These are phyloP conservation scores for Trichogramma evanescens DNA, from an alignment of 2,888 invertebrate species.

Conservation along the genomic window DNA sequence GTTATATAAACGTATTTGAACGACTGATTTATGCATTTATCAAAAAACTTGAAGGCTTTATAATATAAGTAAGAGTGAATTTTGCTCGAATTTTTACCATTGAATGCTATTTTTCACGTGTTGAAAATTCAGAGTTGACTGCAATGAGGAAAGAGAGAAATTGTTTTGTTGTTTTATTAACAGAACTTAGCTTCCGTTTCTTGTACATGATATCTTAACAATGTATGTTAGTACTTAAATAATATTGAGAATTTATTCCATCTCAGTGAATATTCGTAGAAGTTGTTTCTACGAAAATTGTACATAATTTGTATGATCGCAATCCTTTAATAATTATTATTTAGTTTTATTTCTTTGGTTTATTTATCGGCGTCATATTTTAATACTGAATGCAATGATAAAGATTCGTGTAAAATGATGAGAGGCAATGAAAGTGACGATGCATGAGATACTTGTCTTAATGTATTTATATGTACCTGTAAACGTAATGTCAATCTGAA, in stretches of 20 bases:
- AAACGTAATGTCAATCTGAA: slow-evolving; percentile 15
- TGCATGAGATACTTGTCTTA: background rate
- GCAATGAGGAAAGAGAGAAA: background rate
- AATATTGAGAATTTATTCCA: slow-evolving; percentile 4
- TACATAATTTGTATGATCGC: slow-evolving; percentile 14
- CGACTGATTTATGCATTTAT: slow-evolving; percentile 21
- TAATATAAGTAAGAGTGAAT: too few species aligned
- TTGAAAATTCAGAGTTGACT: background rate
- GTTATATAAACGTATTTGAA: background rate
- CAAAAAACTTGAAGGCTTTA: slow-evolving; percentile 4
- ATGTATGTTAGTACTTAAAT: slow-evolving; percentile 13
- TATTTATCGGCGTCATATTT: slow-evolving; percentile 9
- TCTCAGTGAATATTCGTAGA: background rate
- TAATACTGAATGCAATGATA: background rate
- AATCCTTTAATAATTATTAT: background rate
- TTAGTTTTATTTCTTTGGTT: slow-evolving; percentile 5
- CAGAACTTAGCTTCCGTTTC: background rate
- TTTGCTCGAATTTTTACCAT: background rate
- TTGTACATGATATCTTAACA: slow-evolving; percentile 10
- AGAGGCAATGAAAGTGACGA: background rate
- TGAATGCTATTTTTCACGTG: slow-evolving; percentile 7
- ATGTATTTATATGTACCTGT: background rate
- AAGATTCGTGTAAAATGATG: slow-evolving; percentile 4
- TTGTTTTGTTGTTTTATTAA: background rate
- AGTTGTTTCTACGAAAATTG: slow-evolving; percentile 6